Evolutionary conservation across 2,888 invertebrate genomes (phyloP), one percentile per base, ranked within the genome.

Genomic region (Pegoplata infirma): DNA sequence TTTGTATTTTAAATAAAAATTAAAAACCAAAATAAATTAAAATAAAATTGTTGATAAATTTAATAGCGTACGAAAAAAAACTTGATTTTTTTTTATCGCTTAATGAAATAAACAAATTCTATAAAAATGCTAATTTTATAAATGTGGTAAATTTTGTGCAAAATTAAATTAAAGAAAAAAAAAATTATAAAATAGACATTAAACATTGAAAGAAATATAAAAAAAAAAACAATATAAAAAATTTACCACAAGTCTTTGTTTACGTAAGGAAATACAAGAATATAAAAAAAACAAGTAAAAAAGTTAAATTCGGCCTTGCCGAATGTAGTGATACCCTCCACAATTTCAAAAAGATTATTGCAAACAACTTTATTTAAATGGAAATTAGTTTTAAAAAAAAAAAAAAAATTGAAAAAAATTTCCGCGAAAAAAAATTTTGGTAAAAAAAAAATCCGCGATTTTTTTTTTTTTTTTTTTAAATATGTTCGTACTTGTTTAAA

Each of bases 111-210:
- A 44, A 53, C 40, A 55, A 49, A 40, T 49, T 58, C 17, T 19
- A 49, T 21, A 69, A 59, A 56, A 69, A 59, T 66, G 66, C 16
- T 46, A 66, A 66, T 66, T 66, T 66, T 55, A 66, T 55, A n/a
- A 40, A 23, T 40, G 63, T 36, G 61, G 47, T 61, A 28, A 19
- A 64, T 14, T 12, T 25, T 47, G 17, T 47, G 19, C 28, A 32
- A 36, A 63, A 61, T 36, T 40, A 36, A 63, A 61, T 36, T 40
- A 14, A 4, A 23, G 12, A 59, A 47, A 47, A 47, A 64, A 21
- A 4, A 17, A 14, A 44, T 53, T 25, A 55, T 40, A 40, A 53
- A 53, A 40, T 12, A n/a, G 36, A 40, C 36, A 40, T 40, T 40
- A 40, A 40, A 40, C 14, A n/a, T 40, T 4, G 2, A 40, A 40